Conservation (phyloP, 2,113 vertebrate species). For the Uropsilus gracilis region DNA sequence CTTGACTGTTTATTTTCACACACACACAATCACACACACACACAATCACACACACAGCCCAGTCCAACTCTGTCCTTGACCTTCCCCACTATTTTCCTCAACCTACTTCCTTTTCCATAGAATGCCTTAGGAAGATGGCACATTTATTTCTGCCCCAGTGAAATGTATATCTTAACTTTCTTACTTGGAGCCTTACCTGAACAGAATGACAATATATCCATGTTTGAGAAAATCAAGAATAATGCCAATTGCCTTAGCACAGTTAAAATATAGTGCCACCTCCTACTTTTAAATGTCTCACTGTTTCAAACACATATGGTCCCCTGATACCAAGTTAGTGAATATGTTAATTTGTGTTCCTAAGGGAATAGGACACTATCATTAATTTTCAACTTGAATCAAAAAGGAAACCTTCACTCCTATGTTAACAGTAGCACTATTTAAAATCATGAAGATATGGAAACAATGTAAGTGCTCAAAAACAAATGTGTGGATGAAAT, state of each 20-base stretch:
- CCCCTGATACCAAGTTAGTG: neutral
- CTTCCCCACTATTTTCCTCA: neutral
- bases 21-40: too few relatives aligned
- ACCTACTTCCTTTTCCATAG: neutral
- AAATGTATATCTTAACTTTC: neutral
- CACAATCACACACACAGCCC: too few relatives aligned
- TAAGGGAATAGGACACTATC: neutral
- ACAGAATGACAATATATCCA: neutral
- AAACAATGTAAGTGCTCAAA: too few relatives aligned
- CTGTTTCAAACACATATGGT: neutral
- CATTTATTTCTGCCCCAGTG: neutral
- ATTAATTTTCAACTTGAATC: neutral
- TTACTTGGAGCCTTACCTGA: neutral
- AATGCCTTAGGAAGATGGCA: neutral
- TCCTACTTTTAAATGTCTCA: neutral
- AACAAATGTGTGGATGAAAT: too few relatives aligned
- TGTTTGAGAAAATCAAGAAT: neutral
- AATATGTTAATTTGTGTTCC: neutral
- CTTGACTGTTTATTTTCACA: neutral
- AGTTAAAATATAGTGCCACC: neutral
- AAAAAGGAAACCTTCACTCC: too few relatives aligned
- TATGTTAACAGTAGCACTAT: too few relatives aligned
- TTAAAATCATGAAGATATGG: too few relatives aligned
- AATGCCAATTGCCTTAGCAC: accelerated
- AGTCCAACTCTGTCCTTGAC: accelerated